Conservation (phyloP, 2,888 invertebrate species). For the Caenorhabditis sp. region DNA sequence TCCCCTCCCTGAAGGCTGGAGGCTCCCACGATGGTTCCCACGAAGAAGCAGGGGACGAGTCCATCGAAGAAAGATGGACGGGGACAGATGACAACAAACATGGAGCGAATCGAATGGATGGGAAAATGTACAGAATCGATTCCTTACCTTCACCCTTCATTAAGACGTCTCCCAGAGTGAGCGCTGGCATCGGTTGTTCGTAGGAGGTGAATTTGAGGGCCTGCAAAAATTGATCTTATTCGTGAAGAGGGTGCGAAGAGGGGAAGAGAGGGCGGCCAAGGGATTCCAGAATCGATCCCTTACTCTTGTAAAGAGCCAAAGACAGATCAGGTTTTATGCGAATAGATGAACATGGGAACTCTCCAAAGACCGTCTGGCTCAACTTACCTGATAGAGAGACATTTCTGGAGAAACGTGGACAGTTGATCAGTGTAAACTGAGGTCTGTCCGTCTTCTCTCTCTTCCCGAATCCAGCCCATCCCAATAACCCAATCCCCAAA, state of each 20-base stretch:
- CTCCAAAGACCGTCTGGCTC: too few relatives aligned
- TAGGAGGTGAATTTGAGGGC: conserved; percentile 45
- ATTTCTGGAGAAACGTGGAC: background rate
- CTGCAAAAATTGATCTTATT: conserved; percentile 39
- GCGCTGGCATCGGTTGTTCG: conserved; percentile 56
- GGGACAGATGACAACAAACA: conserved; percentile 56
- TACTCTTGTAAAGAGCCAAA: background rate
- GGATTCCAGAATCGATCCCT: too few relatives aligned
- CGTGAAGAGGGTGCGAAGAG: background rate
- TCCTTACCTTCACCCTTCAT: conserved; percentile 53
- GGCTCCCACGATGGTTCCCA: conserved; percentile 50
- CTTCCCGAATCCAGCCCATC: too few relatives aligned
- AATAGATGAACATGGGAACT: background rate
- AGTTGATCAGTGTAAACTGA: too few relatives aligned
- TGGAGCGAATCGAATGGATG: conserved; percentile 10
- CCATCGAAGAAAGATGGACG: conserved; percentile 5
- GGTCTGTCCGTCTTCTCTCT: too few relatives aligned
- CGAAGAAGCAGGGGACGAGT: conserved; percentile 57
- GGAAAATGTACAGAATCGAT: background rate
- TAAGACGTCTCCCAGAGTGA: conserved; percentile 42
- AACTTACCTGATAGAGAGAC: background rate
- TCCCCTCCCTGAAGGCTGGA: background rate
- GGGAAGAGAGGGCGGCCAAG: background rate
- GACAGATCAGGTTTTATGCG: background rate
- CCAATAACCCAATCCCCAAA: too few relatives aligned